These are phyloP conservation scores for Ellobius talpinus DNA, from an alignment of 2,113 vertebrate species.

Conservation along the genomic window DNA sequence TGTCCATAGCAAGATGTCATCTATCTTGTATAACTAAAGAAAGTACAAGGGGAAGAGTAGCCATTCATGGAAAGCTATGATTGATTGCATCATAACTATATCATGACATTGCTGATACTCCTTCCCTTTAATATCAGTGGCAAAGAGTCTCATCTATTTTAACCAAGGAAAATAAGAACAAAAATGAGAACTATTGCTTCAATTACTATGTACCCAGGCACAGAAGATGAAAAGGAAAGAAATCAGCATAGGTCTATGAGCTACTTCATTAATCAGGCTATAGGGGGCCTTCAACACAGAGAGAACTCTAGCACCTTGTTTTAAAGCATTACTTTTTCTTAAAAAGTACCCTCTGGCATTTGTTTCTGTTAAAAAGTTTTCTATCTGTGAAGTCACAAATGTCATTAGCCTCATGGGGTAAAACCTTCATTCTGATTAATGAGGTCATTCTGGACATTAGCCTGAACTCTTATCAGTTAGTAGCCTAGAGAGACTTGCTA, in stretches of 20 bases:
- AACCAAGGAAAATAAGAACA: neutral
- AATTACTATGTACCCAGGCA: neutral
- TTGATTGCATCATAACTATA: neutral
- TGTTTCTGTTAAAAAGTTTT: constrained; percentile 51
- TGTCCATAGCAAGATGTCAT: neutral
- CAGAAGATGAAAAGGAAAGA: constrained; percentile 38
- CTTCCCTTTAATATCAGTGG: neutral
- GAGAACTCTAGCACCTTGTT: neutral
- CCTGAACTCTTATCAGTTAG: constrained; percentile 39
- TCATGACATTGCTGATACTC: neutral
- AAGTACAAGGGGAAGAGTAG: neutral
- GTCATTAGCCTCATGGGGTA: constrained; percentile 53
- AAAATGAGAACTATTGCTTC: neutral
- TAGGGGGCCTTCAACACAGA: neutral
- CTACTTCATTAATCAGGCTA: constrained; percentile 62
- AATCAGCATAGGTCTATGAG: constrained; percentile 28
- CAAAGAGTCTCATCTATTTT: constrained; percentile 7
- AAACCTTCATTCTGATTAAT: constrained; percentile 65
- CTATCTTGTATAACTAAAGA: neutral
- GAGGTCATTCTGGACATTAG: constrained; percentile 7
- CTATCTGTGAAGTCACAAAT: constrained; percentile 56
- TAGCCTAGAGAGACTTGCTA: neutral
- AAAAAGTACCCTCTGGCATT: constrained; percentile 37
- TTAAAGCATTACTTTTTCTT: constrained; percentile 31
- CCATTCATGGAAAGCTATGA: neutral